These are phyloP conservation scores for Agrotis clavis DNA, from an alignment of 2,888 invertebrate genomes.

Conservation along the genomic window DNA sequence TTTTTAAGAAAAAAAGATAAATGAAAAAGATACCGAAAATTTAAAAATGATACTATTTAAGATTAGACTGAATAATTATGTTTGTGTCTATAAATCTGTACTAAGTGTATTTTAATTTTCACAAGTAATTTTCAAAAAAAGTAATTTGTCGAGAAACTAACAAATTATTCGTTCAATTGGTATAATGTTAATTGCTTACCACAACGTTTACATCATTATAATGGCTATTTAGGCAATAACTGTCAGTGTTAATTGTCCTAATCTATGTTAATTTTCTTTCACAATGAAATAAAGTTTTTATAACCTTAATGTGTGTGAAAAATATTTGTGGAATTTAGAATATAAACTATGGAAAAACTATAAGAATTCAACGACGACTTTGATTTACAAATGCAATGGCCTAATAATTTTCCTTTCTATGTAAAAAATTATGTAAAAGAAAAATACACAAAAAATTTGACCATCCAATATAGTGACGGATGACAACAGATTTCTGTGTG, in stretches of 20 bases:
- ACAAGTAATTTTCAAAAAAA: background rate
- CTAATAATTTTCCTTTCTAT: background rate
- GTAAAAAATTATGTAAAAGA: slow-evolving; percentile 13
- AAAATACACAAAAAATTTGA: background rate
- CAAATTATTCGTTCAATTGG: background rate
- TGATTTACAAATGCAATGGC: background rate
- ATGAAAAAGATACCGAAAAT: background rate
- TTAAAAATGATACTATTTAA: background rate
- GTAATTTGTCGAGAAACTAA: too few species aligned
- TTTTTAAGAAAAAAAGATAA: background rate
- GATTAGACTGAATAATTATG: background rate
- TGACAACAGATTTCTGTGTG: slow-evolving; percentile 49
- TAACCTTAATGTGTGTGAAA: background rate
- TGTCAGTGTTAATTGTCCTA: slow-evolving; percentile 16
- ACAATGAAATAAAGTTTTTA: background rate
- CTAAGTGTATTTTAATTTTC: background rate
- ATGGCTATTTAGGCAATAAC: slow-evolving; percentile 8
- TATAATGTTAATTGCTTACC: slow-evolving; percentile 4
- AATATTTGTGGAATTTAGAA: background rate
- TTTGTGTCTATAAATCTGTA: background rate
- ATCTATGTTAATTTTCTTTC: slow-evolving; percentile 33
- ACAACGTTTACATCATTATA: slow-evolving; percentile 6
- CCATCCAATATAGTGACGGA: background rate
- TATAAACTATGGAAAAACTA: background rate
- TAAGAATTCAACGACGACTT: background rate